Base-by-base conservation (phyloP, 2,888 invertebrate species). In the Catocala sponsa region DNA sequence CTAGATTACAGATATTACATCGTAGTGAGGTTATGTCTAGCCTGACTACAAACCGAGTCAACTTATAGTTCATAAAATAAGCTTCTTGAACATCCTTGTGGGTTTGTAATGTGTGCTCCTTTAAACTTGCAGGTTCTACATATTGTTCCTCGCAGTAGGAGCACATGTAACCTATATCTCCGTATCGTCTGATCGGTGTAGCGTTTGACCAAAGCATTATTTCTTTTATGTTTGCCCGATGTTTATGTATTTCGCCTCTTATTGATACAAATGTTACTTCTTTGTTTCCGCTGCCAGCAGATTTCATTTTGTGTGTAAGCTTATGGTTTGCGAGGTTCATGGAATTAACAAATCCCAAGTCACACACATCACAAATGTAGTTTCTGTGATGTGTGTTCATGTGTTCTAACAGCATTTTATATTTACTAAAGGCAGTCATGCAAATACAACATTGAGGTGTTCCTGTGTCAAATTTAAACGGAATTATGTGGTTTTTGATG, bases 151-250 rank as follows among this genome's bases (percentile, higher is more conserved):
- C 38, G 59, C 90, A 91, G 61, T 81, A 85, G 41, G 75, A 79
- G 52, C 90, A 91, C 5, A 67, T 72, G 65, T 88, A 91, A 0
- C 88, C 88, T 13, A 73, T 65, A 12, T 82, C 85, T 1, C 77
- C 75, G 41, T 78, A 78, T 5, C 71, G 68, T 12, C 79, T 69
- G 7, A 91, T 82, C 0, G 88, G 88, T 2, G 89, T 91, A 0
- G 89, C 90, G 55, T 91, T 90, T 0, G 90, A 82, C 55, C 73
- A 80, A 5, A 68, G 61, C 2, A 90, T 65, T 32, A 91, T 80
- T 52, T 77, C 76, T 54, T 63, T 70, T n/a, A 87, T 64, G 57
- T 90, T 89, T 5, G 69, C 68, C 15, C 79, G 70, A 54, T 88
- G 89, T 63, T 87, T 87, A 25, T 48, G 15, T 35, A 79, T 54